Evolutionary conservation across 2,113 vertebrate species (phyloP).

Genomic region (Dasyornis broadbenti): DNA sequence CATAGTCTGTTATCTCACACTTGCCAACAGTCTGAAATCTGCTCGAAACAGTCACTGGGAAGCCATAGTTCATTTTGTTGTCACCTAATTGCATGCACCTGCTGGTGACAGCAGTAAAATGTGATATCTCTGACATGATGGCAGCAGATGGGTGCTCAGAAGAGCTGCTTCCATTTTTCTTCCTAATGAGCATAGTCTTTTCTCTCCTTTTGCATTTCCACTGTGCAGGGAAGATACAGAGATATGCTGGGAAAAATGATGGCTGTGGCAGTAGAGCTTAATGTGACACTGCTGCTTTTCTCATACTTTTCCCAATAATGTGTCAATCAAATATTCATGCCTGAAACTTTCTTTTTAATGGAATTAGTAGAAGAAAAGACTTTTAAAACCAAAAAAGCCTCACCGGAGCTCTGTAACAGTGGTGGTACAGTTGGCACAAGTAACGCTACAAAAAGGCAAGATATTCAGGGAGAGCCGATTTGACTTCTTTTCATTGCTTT

Average conservation of each 20-base stretch:
- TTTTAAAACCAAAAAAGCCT: not conserved
- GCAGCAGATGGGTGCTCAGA: slow-evolving; percentile 43
- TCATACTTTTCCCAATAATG: not conserved
- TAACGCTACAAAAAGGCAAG: not conserved
- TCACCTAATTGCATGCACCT: slow-evolving; percentile 60
- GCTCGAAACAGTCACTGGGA: not conserved
- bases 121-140: slow-evolving; percentile 44
- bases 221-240: not conserved
- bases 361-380: slow-evolving; percentile 4
- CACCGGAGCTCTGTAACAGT: not conserved
- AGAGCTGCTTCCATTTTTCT: slow-evolving; percentile 52
- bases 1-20: not conserved
- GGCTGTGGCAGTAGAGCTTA: not conserved
- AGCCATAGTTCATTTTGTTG: slow-evolving; percentile 56
- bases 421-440: accelerated
- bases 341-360: slow-evolving; percentile 8
- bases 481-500: not conserved
- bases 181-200: slow-evolving; percentile 52
- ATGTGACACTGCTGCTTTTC: not conserved
- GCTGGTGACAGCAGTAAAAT: slow-evolving; percentile 53
- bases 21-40: slow-evolving; percentile 29
- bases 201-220: not conserved
- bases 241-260: not conserved
- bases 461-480: not conserved
- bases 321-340: slow-evolving; percentile 11